Percentiles rank a stretch among this genome's conserved stretches.
Conservation (phyloP, 2,113 vertebrate species). For the Clinocottus analis region DNA sequence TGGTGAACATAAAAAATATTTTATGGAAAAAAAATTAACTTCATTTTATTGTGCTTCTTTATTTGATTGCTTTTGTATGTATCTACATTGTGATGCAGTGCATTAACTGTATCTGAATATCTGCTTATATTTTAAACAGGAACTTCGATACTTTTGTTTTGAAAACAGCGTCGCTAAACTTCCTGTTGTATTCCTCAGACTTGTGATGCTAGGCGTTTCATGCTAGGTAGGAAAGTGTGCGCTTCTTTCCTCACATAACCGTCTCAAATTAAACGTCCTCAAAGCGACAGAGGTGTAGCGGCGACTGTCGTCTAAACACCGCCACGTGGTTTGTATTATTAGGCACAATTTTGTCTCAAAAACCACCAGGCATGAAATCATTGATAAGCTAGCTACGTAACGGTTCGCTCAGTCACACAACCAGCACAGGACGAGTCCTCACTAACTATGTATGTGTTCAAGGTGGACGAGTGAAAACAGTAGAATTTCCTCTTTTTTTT, state of each 20-base stretch:
- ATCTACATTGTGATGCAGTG: neutral
- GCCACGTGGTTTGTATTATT: neutral
- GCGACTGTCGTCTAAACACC: neutral
- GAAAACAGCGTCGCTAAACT: neutral
- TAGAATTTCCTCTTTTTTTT: neutral
- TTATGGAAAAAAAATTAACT: too few relatives aligned
- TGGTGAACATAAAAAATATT: neutral
- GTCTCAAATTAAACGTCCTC: neutral
- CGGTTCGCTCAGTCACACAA: neutral
- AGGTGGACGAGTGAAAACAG: neutral
- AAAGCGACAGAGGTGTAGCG: neutral
- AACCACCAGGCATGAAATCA: too few relatives aligned
- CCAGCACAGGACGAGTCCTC: neutral
- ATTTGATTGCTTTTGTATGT: neutral
- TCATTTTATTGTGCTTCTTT: too few relatives aligned
- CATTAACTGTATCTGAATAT: neutral
- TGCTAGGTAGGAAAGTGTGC: conserved; percentile 9
- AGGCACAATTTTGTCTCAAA: neutral
- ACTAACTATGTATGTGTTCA: neutral
- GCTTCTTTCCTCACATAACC: fast-evolving
- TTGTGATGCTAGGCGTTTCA: neutral
- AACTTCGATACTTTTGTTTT: conserved; percentile 40
- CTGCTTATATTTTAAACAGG: conserved; percentile 18
- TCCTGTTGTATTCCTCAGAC: conserved; percentile 34
- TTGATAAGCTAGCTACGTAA: neutral